Percentiles rank a stretch among this genome's conserved stretches.
These are phyloP conservation scores for Leptopilina syphax DNA, from an alignment of 2,888 invertebrate species.

Conservation along the genomic window DNA sequence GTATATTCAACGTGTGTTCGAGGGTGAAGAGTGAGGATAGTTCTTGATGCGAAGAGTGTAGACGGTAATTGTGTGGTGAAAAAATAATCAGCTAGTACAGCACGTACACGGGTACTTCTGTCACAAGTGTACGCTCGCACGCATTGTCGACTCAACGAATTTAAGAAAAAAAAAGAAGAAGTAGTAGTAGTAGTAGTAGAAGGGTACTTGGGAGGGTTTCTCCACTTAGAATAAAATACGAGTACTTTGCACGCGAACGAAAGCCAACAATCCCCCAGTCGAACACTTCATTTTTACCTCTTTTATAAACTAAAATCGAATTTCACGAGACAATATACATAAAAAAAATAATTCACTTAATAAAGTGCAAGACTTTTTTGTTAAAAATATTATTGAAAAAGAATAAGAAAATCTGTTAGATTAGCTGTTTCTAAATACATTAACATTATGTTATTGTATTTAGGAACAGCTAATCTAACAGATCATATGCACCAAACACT, in stretches of 20 bases:
- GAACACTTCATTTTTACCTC: neutral
- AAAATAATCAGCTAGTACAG: conserved; percentile 70
- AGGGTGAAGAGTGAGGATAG: conserved; percentile 51
- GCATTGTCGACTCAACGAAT: conserved; percentile 52
- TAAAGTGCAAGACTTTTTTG: no score
- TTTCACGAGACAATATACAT: no score
- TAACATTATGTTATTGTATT: no score
- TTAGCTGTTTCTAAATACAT: no score
- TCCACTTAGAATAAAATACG: neutral
- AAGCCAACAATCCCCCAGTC: conserved; percentile 1
- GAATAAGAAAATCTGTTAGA: no score
- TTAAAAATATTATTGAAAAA: no score
- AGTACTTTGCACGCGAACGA: neutral
- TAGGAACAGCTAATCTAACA: no score
- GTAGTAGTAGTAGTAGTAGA: neutral
- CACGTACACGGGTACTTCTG: conserved; percentile 59
- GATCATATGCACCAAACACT: no score
- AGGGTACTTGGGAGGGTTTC: conserved; percentile 36
- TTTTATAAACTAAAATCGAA: no score
- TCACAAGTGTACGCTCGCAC: conserved; percentile 51
- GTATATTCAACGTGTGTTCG: conserved; percentile 49
- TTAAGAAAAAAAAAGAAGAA: conserved; percentile 43
- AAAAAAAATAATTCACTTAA: no score
- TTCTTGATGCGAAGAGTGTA: conserved; percentile 54
- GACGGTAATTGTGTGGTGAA: conserved; percentile 70